Evolutionary conservation across 2,797 vertebrate species (phyloP), one percentile per base, ranked within the genome.

Genomic region (Rousettus madagascariensis): DNA sequence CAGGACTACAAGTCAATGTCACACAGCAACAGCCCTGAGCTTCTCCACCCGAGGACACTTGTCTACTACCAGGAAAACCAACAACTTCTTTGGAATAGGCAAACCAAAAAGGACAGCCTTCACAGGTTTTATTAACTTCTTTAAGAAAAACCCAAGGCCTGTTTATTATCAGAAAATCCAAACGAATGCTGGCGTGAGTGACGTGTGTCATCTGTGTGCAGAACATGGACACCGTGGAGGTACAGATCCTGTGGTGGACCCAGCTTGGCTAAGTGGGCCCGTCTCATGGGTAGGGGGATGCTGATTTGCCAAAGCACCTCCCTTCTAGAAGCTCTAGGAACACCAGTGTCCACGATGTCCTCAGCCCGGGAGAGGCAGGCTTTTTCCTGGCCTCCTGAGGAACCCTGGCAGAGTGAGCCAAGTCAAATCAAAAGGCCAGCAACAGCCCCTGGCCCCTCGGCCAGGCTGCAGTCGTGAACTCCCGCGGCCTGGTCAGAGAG

Each of bases 191-290:
- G 15, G 86, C 91, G 1, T 2, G 9, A 11, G 0, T 11, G 49
- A 17, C 0, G 0, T 0, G 41, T 13, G 10, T 15, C 75, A 4
- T 2, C 55, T 63, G 2, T n/a, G 36, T 30, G n/a, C 38, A 5
- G 65, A 43, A n/a, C 19, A 24, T 10, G 4, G 63, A 33, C 9
- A 10, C 49, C 3, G 0, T 0, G n/a, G 33, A 49, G 2, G 30
- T 3, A 6, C 17, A 8, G 2, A 20, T 10, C 26, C 57, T 13
- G 6, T 0, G 28, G 36, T 0, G 5, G 72, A 30, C 59, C 41
- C 7, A 26, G n/a, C 1, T 0, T 17, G 28, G 63, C 77, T 36
- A 9, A 36, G 38, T 1, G n/a, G 55, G 41, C 33, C 6, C 2
- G 0, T 13, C 30, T 46, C 49, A 11, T 38, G 22, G n/a, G 36